Base-by-base conservation (phyloP, 2,113 vertebrate genomes). In the Arenaria interpres region DNA sequence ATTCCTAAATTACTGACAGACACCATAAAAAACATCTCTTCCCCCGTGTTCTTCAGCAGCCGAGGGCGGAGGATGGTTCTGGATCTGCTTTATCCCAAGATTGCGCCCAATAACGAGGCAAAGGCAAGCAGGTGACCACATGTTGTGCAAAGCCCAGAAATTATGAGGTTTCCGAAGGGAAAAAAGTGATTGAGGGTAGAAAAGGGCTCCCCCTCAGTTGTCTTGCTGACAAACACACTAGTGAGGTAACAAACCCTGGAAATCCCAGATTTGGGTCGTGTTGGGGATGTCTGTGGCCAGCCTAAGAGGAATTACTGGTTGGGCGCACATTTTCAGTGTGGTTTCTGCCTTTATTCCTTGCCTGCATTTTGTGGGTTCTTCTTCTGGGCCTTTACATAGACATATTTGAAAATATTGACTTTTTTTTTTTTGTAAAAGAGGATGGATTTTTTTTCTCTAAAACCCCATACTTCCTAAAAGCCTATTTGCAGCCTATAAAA, bases 391-490 rank as follows among this genome's bases (percentile, higher is more conserved):
- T 66, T 83, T 73, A 41, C 3, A 21, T 15, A 14, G 67, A 72
- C 73, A 57, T 83, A 53, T 45, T 20, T 37, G 39, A 50, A 93
- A 82, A 75, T 13, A 60, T 0, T 8, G 23, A 4, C 19, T 20
- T 23, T 18, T 15, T 14, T 3, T 5, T 64, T 41, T 64, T 13
- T 39, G 10, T 9, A 30, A 83, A 48, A 56, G 9, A 23, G 17
- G 27, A 37, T 43, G 64, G 22, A 5, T 46, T 46, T 39, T 24
- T 17, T 41, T n/a, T 48, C 48, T 25, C 7, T 28, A 6, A 53
- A 43, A 24, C 28, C 0, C 0, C 33, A 9, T 57, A 45, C 69
- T n/a, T 37, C 4, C 8, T 21, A 5, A 53, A 43, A 27, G 32
- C 0, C 0, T 39, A 21, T 73, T 59, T 41, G 16, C 51, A 71